Conservation (phyloP, 2,888 invertebrate genomes). For the Pyrochroa serraticornis region DNA sequence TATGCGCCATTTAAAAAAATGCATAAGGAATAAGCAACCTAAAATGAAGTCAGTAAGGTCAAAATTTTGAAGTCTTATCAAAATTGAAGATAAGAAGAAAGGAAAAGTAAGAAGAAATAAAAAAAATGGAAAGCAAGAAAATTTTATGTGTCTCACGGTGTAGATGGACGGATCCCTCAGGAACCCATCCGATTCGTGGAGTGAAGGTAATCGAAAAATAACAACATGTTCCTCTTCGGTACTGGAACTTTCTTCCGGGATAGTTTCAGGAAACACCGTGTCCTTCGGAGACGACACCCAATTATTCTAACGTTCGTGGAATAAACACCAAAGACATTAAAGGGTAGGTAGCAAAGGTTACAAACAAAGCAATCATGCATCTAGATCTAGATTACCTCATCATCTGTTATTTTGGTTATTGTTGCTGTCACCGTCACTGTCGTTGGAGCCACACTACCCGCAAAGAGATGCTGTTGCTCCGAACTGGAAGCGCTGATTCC, state of each 20-base stretch:
- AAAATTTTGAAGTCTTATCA: no score
- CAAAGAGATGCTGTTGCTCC: conserved; percentile 55
- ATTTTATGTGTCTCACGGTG: conserved; percentile 63
- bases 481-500: conserved; percentile 48
- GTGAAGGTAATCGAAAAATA: conserved; percentile 82
- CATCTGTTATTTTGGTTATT: conserved; percentile 58
- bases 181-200: conserved; percentile 72
- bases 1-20: no score
- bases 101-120: no score
- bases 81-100: no score
- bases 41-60: no score
- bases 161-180: conserved; percentile 80
- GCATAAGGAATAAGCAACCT: no score
- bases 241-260: conserved; percentile 91
- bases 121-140: not conserved
- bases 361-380: not conserved
- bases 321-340: not conserved
- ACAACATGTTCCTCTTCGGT: conserved; percentile 92
- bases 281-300: conserved; percentile 90
- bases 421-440: conserved; percentile 58
- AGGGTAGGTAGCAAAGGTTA: not conserved
- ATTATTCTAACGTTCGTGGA: conserved; percentile 58
- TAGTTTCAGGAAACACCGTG: conserved; percentile 88
- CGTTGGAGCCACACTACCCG: conserved; percentile 51
- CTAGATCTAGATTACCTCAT: conserved; percentile 61